Conservation (phyloP, 1,140 invertebrate species). For the Belonocnema kinseyi region DNA sequence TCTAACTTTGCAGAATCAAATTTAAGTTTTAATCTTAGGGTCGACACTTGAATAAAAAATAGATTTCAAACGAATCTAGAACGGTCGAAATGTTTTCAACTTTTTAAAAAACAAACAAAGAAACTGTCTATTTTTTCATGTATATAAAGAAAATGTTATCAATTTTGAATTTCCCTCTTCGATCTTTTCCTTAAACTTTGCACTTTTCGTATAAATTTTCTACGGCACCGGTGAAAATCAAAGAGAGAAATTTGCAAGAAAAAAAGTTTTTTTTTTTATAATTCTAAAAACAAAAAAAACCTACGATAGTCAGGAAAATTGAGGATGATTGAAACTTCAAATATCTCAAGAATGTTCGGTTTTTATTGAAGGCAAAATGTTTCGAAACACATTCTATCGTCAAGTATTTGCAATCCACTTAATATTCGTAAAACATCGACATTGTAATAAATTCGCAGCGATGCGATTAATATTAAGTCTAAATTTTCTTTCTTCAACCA, state of each 20-base stretch:
- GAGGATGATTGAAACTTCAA: not conserved
- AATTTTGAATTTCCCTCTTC: not conserved
- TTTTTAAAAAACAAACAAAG: not conserved
- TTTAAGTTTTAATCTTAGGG: too few species aligned
- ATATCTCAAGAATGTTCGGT: not conserved
- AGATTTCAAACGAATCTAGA: too few species aligned
- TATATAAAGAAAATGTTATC: not conserved
- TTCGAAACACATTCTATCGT: slow-evolving; percentile 1
- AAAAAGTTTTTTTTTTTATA: not conserved
- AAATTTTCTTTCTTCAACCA: not conserved
- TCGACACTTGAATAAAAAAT: too few species aligned
- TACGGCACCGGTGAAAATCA: not conserved
- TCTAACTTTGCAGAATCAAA: too few species aligned
- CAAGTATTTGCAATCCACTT: slow-evolving; percentile 17
- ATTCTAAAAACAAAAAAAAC: not conserved
- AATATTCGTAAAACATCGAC: not conserved
- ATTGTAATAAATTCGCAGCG: not conserved
- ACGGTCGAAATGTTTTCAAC: not conserved
- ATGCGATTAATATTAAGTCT: too few species aligned
- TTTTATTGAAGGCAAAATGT: slow-evolving; percentile 21
- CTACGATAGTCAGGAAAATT: not conserved
- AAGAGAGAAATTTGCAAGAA: slow-evolving; percentile 1
- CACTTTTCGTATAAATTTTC: not conserved
- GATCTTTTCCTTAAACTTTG: not conserved
- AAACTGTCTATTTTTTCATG: not conserved